Base-by-base conservation (phyloP, 2,888 invertebrate species). In the Drosophila tanythrix region DNA sequence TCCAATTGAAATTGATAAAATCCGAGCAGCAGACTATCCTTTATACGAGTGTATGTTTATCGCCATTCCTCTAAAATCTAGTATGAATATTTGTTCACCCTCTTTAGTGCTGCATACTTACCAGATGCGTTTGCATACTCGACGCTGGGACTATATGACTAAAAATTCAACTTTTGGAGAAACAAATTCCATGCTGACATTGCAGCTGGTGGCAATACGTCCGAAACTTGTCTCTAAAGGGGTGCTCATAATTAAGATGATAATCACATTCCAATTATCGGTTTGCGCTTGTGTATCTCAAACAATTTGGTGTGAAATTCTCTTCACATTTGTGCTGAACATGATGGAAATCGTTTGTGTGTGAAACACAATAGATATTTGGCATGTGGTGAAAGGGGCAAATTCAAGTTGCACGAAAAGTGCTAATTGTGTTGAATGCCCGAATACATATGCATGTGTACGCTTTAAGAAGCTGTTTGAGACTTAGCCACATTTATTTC, bases 221-320 rank as follows among this genome's bases (percentile, higher is more conserved):
- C 43, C 60, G 35, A 21, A 3, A 56, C 25, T 27, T 29, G 46
- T 68, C 46, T 53, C 61, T 61, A 62, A 53, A 70, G 69, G 52
- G 63, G 57, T 57, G 67, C 63, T 43, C 59, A 76, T 72, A 65
- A 77, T 77, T 60, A 70, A 58, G 74, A 53, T 68, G 55, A 75
- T 74, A 56, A 70, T 75, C 50, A 58, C 56, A 53, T 57, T 13
- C 33, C 52, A 52, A 58, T 67, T 74, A 55, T 60, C 51, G 27
- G 15, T 10, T 40, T 40, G 46, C 15, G 2, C 35, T 50, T 50
- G 25, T 33, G 35, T 27, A 46, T 13, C 31, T 31, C n/a, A 5
- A 31, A 13, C 18, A 25, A 25, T 55, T 27, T 40, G 50, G 25
- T 51, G 40, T 40, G 35, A 65, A 65, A 40, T 40, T 50, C 55